Evolutionary conservation across 2,113 vertebrate genomes (phyloP).

Genomic region (Ochotona curzoniae): DNA sequence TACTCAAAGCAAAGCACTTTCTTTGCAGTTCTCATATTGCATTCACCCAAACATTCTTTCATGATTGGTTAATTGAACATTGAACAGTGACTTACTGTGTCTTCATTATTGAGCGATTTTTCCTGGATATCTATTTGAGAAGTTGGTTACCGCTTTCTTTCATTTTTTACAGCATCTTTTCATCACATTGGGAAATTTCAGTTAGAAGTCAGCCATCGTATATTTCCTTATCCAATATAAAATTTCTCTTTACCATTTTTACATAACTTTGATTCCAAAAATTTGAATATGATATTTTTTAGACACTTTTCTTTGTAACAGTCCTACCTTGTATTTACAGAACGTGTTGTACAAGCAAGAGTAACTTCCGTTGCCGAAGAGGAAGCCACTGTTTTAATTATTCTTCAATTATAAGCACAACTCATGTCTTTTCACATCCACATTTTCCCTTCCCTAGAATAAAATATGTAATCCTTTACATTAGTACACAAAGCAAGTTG

Average conservation of each 20-base stretch:
- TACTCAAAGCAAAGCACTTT: background rate
- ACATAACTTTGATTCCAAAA: background rate
- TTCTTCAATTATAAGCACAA: background rate
- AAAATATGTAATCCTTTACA: background rate
- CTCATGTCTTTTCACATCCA: background rate
- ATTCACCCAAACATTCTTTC: background rate
- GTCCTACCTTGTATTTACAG: background rate
- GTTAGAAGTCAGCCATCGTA: background rate
- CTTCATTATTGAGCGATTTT: background rate
- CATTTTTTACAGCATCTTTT: background rate
- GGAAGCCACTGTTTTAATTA: background rate
- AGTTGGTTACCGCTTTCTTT: background rate
- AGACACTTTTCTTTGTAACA: background rate
- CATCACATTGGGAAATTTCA: background rate
- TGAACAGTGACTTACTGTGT: background rate
- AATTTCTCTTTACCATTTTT: background rate
- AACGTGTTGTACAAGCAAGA: background rate
- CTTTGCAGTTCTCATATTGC: background rate
- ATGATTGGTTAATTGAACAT: background rate
- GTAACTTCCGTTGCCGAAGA: background rate
- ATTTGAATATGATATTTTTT: background rate
- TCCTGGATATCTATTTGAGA: background rate
- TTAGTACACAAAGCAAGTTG: background rate
- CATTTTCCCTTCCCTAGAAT: background rate
- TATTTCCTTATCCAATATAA: background rate